phyloP scores from a whole-genome alignment of 2,797 vertebrate genomes.

The Pelodytes ibericus region DNA sequence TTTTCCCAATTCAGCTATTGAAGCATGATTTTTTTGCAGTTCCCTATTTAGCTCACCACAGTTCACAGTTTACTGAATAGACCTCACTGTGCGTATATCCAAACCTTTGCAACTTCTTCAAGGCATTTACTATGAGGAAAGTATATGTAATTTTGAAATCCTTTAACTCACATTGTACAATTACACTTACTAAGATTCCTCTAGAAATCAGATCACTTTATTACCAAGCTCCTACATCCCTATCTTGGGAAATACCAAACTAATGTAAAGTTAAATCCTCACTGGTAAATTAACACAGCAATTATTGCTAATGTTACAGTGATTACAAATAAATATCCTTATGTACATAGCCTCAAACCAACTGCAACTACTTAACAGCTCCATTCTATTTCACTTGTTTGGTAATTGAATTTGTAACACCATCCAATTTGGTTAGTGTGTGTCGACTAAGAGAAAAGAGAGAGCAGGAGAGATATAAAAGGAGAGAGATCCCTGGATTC shows the following conservation, averaged over 20 bases:
- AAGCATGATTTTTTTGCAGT: too few species aligned
- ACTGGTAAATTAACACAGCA: constrained; percentile 32
- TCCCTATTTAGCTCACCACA: too few species aligned
- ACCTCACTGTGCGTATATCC: background rate
- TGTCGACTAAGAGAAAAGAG: too few species aligned
- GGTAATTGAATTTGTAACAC: constrained; percentile 17
- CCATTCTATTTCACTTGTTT: background rate
- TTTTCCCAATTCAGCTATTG: too few species aligned
- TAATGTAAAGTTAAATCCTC: constrained; percentile 34
- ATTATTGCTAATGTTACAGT: constrained; percentile 36
- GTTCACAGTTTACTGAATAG: too few species aligned
- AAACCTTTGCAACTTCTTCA: background rate
- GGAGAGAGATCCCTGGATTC: too few species aligned
- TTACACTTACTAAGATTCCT: constrained; percentile 2
- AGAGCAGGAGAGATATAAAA: too few species aligned
- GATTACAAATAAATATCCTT: constrained; percentile 36
- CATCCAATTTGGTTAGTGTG: background rate
- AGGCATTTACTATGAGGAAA: background rate
- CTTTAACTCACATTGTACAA: background rate
- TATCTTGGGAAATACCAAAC: constrained; percentile 25
- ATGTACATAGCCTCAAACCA: constrained; percentile 31
- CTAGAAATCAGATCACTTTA: constrained; percentile 10
- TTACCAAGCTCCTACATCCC: constrained; percentile 12
- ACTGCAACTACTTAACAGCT: constrained; percentile 16
- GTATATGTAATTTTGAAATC: background rate